Percentiles rank a stretch among this genome's conserved stretches.
Evolutionary conservation across 1,140 invertebrate genomes (phyloP).

Genomic region (Diachasma alloeum): DNA sequence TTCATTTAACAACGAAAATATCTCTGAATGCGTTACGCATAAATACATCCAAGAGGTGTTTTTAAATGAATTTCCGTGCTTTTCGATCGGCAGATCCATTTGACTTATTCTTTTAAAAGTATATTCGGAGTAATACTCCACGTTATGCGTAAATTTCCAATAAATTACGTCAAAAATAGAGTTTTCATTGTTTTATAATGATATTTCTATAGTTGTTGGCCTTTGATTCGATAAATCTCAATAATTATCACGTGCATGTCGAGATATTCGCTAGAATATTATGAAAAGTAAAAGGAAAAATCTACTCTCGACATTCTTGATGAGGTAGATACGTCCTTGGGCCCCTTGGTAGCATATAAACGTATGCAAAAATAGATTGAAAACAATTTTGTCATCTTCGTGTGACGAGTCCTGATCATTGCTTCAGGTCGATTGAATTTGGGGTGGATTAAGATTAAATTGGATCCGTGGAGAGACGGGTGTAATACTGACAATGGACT

Average conservation of each 20-base stretch:
- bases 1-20: background rate
- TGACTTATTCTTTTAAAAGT: background rate
- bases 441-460: conserved; percentile 22
- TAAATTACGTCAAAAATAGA: background rate
- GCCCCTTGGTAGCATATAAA: background rate
- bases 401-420: background rate
- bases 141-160: background rate
- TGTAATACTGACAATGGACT: conserved; percentile 58
- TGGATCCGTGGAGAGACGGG: conserved; percentile 46
- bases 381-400: background rate
- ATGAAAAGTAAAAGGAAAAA: background rate
- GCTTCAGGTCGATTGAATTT: too few relatives aligned
- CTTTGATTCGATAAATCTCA: background rate
- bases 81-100: too few relatives aligned
- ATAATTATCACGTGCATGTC: background rate
- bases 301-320: background rate
- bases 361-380: background rate
- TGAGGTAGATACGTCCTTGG: background rate
- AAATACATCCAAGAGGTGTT: background rate
- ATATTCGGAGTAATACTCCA: background rate
- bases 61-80: background rate
- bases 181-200: background rate
- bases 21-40: background rate
- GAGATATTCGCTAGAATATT: background rate
- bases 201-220: background rate